Percentiles rank a stretch among this genome's conserved stretches.
phyloP scores from a whole-genome alignment of 2,888 invertebrate species.

The Platerodrilus igneus region DNA sequence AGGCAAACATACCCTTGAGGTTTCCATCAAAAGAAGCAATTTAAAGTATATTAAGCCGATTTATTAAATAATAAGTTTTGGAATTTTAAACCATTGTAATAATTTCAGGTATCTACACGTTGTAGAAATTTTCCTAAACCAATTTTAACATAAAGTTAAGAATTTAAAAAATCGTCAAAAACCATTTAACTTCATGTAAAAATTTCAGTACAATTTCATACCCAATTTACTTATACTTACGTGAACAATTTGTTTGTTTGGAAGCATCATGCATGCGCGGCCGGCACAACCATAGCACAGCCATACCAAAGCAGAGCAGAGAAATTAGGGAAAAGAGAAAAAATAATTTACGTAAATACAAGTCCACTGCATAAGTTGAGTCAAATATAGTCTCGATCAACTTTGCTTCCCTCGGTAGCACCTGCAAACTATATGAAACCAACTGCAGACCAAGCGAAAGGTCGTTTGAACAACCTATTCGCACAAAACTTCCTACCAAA shows the following conservation, averaged over 20 bases:
- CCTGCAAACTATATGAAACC: constrained; percentile 22
- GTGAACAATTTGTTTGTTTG: constrained; percentile 66
- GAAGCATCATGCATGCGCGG: constrained; percentile 74
- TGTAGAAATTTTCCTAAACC: too few relatives aligned
- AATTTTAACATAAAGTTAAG: constrained; percentile 20
- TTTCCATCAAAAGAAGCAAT: too few relatives aligned
- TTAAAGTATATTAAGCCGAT: too few relatives aligned
- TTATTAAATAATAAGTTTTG: too few relatives aligned
- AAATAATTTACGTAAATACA: constrained; percentile 68
- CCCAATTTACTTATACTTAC: constrained; percentile 58
- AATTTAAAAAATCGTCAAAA: not conserved
- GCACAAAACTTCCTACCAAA: constrained; percentile 15
- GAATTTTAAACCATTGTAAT: too few relatives aligned
- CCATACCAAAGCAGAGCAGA: constrained; percentile 75
- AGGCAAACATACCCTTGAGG: too few relatives aligned
- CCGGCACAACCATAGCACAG: constrained; percentile 77
- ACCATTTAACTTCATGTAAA: constrained; percentile 13
- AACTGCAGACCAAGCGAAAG: constrained; percentile 18
- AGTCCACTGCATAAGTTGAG: constrained; percentile 40
- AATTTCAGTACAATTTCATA: constrained; percentile 29
- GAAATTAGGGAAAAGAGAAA: constrained; percentile 73
- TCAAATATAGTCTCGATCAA: constrained; percentile 37
- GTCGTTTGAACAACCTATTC: constrained; percentile 13
- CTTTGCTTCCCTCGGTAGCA: constrained; percentile 43
- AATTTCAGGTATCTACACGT: too few relatives aligned